Evolutionary conservation across 2,888 invertebrate species (phyloP).

Genomic region (Dynastes hyllus): DNA sequence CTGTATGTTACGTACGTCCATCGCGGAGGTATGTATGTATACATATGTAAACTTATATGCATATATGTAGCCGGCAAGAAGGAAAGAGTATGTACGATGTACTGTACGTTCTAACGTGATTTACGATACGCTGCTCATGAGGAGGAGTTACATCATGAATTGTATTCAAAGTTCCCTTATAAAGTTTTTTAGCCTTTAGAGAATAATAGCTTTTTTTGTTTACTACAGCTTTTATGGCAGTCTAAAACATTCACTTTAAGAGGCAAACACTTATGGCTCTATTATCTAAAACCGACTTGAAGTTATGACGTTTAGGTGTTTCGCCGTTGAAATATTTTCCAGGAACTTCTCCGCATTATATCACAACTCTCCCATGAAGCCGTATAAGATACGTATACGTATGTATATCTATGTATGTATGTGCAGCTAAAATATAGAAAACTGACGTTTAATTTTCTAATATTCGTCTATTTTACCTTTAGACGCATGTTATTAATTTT

Average conservation of each 20-base stretch:
- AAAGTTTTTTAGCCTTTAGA: conserved; percentile 29
- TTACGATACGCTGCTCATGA: conserved; percentile 33
- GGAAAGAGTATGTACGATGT: conserved; percentile 20
- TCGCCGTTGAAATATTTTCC: conserved; percentile 10
- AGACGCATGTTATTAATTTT: no score
- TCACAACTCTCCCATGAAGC: not conserved
- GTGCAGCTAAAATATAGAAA: not conserved
- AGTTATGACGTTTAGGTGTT: conserved; percentile 7
- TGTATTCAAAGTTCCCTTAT: conserved; percentile 42
- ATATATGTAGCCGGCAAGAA: not conserved
- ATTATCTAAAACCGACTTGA: conserved; percentile 22
- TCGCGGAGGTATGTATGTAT: not conserved
- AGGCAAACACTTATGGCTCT: conserved; percentile 35
- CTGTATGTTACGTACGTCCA: no score
- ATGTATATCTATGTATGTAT: not conserved
- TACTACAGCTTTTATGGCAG: conserved; percentile 18
- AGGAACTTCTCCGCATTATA: conserved; percentile 4
- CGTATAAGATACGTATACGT: not conserved
- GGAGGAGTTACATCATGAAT: conserved; percentile 34
- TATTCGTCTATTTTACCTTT: no score
- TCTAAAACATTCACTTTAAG: conserved; percentile 23
- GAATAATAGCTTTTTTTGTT: conserved; percentile 23
- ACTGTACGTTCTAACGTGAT: conserved; percentile 19
- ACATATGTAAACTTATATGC: not conserved
- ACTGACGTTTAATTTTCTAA: not conserved